Evolutionary conservation across 1,140 invertebrate genomes (phyloP).

Genomic region (Bombyx mori): ASM3026992v2 NC_085123.1:12382501-12383000

Average conservation of each 20-base stretch:
- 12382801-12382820: too few species aligned
- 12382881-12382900: too few species aligned
- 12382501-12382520: conserved; percentile 67
- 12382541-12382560: conserved; percentile 77
- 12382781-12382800: too few species aligned
- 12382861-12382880: too few species aligned
- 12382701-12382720: conserved; percentile 66
- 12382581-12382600: conserved; percentile 84
- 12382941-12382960: too few species aligned
- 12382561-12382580: conserved; percentile 86
- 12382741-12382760: not conserved
- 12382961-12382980: too few species aligned
- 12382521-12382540: conserved; percentile 83
- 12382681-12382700: conserved; percentile 71
- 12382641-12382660: conserved; percentile 81
- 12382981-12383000: too few species aligned
- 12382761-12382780: not conserved
- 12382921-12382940: too few species aligned
- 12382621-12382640: conserved; percentile 82
- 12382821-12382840: too few species aligned
- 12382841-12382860: too few species aligned
- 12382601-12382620: conserved; percentile 66
- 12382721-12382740: not conserved
- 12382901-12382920: too few species aligned
- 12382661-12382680: conserved; percentile 79